Evolutionary conservation across 2,113 vertebrate species (phyloP).

Genomic region (Myiopsitta monachus): DNA sequence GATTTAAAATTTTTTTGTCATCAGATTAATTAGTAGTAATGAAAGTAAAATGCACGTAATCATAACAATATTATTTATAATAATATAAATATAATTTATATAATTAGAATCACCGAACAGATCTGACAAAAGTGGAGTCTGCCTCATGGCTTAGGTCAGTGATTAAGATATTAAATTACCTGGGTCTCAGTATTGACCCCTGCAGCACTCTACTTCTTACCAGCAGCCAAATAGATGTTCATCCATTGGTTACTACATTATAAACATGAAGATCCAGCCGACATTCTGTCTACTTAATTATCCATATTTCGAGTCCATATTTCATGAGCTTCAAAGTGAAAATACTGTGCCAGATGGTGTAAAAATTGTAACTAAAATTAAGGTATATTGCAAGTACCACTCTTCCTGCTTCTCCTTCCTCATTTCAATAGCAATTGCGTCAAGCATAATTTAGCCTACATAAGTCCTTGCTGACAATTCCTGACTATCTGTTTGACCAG

Average conservation of each 20-base stretch:
- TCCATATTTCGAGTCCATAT: not conserved
- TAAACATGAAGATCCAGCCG: not conserved
- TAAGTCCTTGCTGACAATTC: not conserved
- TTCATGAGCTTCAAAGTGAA: conserved; percentile 15
- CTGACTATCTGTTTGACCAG: not conserved
- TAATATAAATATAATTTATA: no score
- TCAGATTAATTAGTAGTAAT: not conserved
- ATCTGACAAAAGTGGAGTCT: not conserved
- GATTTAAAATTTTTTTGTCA: not conserved
- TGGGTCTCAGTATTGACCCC: not conserved
- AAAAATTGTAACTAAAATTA: conserved; percentile 29
- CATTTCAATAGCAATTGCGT: not conserved
- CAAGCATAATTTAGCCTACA: conserved; percentile 24
- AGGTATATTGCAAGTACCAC: not conserved
- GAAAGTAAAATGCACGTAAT: not conserved
- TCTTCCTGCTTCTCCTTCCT: not conserved
- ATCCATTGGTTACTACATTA: not conserved
- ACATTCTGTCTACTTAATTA: not conserved
- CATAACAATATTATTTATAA: not conserved
- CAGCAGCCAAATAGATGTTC: not conserved
- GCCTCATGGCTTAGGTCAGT: not conserved
- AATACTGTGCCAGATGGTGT: conserved; percentile 8
- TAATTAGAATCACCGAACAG: not conserved
- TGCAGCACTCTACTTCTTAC: not conserved
- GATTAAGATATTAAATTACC: not conserved